These are phyloP conservation scores for Pandemis cinnamomeana DNA, from an alignment of 2,888 invertebrate genomes.

Conservation along the genomic window DNA sequence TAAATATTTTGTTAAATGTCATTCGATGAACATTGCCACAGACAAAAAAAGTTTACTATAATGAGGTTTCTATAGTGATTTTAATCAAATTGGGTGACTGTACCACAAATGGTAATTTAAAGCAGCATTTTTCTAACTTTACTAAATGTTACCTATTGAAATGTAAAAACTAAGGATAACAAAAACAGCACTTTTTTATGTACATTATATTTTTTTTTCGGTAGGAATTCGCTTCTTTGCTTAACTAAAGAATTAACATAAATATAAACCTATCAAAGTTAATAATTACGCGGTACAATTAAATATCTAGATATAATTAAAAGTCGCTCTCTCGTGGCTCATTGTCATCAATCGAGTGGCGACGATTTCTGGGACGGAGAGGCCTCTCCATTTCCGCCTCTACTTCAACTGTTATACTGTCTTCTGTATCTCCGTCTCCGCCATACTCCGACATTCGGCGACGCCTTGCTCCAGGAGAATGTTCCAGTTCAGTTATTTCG, in stretches of 20 bases:
- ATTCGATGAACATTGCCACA: no score
- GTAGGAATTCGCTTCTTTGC: constrained; percentile 9
- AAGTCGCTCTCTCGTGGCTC: constrained; percentile 79
- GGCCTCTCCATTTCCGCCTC: constrained; percentile 68
- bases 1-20: no score
- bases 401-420: constrained; percentile 63
- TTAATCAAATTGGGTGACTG: no score
- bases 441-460: constrained; percentile 73
- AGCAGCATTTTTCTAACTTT: no score
- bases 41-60: no score
- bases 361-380: constrained; percentile 64
- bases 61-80: no score
- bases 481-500: constrained; percentile 76
- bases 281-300: background rate
- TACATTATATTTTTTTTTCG: constrained; percentile 4
- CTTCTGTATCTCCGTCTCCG: constrained; percentile 51
- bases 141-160: background rate
- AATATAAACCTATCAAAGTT: background rate
- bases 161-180: background rate
- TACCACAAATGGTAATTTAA: no score
- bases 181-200: background rate
- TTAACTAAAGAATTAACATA: background rate
- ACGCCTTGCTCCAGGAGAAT: constrained; percentile 75
- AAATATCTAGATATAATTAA: constrained; percentile 47
- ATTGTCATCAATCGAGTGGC: constrained; percentile 71